Evolutionary conservation across 2,797 vertebrate species (phyloP).

Genomic region (Pogonophryne albipinna): DNA sequence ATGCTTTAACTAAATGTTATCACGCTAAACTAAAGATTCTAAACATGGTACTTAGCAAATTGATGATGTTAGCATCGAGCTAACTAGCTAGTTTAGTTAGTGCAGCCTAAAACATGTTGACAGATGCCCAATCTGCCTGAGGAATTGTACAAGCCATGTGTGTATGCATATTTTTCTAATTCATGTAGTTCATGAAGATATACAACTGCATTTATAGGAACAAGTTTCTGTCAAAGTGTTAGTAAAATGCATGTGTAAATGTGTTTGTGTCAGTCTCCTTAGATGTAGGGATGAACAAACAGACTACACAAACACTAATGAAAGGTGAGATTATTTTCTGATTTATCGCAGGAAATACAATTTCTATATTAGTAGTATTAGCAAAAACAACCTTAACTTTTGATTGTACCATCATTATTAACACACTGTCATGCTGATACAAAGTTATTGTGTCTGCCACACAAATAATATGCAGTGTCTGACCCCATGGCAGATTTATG

Average conservation of each 20-base stretch:
- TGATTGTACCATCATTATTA: constrained; percentile 42
- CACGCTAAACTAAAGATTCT: too few relatives aligned
- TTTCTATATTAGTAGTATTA: constrained; percentile 14
- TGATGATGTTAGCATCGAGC: background rate
- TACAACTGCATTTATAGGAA: too few relatives aligned
- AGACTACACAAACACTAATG: background rate
- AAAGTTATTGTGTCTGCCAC: constrained; percentile 28
- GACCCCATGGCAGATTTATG: constrained; percentile 56
- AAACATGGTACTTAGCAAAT: too few relatives aligned
- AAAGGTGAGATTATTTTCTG: background rate
- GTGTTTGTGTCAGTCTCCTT: background rate
- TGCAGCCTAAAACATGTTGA: too few relatives aligned
- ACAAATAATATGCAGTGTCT: constrained; percentile 28
- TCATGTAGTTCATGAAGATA: too few relatives aligned
- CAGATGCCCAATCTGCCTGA: too few relatives aligned
- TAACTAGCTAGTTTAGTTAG: background rate
- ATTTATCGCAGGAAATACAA: constrained; percentile 32
- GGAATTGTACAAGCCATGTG: too few relatives aligned
- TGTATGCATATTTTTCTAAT: too few relatives aligned
- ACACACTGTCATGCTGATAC: constrained; percentile 31
- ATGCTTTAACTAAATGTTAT: too few relatives aligned
- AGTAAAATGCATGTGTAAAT: background rate
- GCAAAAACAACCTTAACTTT: constrained; percentile 6
- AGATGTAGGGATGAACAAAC: constrained; percentile 3
- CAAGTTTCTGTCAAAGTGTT: too few relatives aligned